phyloP scores from a whole-genome alignment of 2,888 invertebrate species.

The Perizoma affinitatum region DNA sequence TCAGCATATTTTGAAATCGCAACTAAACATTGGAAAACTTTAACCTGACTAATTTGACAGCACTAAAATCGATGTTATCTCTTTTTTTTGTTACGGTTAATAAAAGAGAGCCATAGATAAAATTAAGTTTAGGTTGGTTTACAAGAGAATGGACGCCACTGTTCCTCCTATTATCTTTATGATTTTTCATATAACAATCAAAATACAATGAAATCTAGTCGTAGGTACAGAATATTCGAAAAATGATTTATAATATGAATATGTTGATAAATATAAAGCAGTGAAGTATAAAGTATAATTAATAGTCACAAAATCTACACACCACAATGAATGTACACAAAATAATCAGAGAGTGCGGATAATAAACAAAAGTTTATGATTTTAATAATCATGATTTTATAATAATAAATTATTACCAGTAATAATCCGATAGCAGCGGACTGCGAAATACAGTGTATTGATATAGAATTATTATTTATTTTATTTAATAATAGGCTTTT shows the following conservation, averaged over 20 bases:
- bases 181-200: no score
- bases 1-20: no score
- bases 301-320: conserved; percentile 17
- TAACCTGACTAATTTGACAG: no score
- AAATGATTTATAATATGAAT: conserved; percentile 1
- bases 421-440: conserved; percentile 90
- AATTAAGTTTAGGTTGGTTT: no score
- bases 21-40: no score
- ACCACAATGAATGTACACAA: conserved; percentile 19
- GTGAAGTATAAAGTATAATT: conserved; percentile 12
- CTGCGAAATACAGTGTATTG: conserved; percentile 84
- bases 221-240: background rate
- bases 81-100: no score
- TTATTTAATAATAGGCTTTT: conserved; percentile 46
- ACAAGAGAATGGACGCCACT: no score
- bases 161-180: no score
- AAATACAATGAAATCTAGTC: no score
- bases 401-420: conserved; percentile 84
- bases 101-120: no score
- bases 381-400: conserved; percentile 51
- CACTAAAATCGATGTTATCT: no score
- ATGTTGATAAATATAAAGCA: conserved; percentile 17
- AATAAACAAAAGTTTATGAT: conserved; percentile 38
- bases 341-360: conserved; percentile 16
- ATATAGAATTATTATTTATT: conserved; percentile 63